These are phyloP conservation scores for Oostethus manadensis DNA, from an alignment of 2,113 vertebrate genomes.

Conservation along the genomic window DNA sequence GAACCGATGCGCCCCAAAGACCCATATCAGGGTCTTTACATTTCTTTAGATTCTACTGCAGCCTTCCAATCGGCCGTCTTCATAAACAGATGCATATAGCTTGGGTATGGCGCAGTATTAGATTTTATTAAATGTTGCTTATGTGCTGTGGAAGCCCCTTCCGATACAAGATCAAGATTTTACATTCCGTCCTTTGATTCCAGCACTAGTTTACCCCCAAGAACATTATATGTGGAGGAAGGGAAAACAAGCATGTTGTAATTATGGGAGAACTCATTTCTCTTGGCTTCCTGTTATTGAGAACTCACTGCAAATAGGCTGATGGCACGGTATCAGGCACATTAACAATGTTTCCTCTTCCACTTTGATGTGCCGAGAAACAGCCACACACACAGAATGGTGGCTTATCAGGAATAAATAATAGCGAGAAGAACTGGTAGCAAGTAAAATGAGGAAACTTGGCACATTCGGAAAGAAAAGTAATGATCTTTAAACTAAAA, in stretches of 20 bases:
- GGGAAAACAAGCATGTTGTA: slow-evolving; percentile 35
- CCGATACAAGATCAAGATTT: slow-evolving; percentile 46
- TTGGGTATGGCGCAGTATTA: slow-evolving; percentile 27
- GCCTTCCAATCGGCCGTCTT: background rate
- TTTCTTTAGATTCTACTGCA: background rate
- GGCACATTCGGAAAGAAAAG: background rate
- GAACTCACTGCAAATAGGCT: slow-evolving; percentile 51
- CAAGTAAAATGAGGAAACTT: background rate
- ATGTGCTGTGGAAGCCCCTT: slow-evolving; percentile 32
- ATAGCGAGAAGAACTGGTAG: background rate
- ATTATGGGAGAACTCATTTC: slow-evolving; percentile 61
- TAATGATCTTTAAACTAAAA: background rate
- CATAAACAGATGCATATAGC: background rate
- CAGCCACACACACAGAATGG: background rate
- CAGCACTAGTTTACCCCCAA: slow-evolving; percentile 22
- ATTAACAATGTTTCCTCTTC: slow-evolving; percentile 50
- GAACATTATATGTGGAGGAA: slow-evolving; percentile 39
- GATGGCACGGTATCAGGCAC: slow-evolving; percentile 52
- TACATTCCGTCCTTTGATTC: slow-evolving; percentile 60
- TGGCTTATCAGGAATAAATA: background rate
- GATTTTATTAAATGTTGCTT: slow-evolving; percentile 31
- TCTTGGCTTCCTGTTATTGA: slow-evolving; percentile 65
- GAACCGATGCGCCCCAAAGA: background rate
- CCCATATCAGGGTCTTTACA: slow-evolving; percentile 1
- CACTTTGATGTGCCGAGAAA: slow-evolving; percentile 51